Base-by-base conservation (phyloP, 2,113 vertebrate genomes). In the Tringa solitaria region DNA sequence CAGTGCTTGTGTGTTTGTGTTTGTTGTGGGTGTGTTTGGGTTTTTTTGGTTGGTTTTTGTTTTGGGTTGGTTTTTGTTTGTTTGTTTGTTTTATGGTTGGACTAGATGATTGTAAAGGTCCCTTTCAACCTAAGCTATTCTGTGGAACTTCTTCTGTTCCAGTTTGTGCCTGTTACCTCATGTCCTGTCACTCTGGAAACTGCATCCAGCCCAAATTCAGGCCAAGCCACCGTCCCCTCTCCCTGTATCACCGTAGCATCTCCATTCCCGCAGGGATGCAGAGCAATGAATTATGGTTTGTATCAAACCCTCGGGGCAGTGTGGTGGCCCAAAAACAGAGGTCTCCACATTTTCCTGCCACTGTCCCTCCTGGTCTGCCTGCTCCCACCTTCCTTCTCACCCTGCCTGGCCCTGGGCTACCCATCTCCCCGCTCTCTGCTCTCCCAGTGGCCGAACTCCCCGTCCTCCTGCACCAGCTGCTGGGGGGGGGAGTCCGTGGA, bases 201-300 rank as follows among this genome's bases (percentile, higher is more conserved):
- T 51, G 57, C 6, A 0, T 23, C 28, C 37, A 53, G 57, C 11
- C 59, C 30, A 39, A 27, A 22, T 18, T 67, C 45, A 43, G 67
- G 17, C 20, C n/a, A 33, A 54, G n/a, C 22, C 26, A 4, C 35
- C 23, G 65, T 30, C 23, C 17, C 32, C 26, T 33, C 35, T 41
- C 23, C 33, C 87, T 35, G 15, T 46, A 10, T 14, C 33, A 1
- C 4, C 37, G 57, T 3, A 24, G 17, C 28, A 5, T 19, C 65
- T 67, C 27, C 12, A 12, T 22, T 60, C 46, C 15, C 64, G 21
- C 10, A 6, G 43, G 50, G 48, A 12, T 39, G 59, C 28, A 12
- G 43, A 32, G 10, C 0, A 0, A 6, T n/a, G 39, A 33, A 28
- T 37, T 2, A 2, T 1, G 12, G 8, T 48, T 84, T 41, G 2